A percentile compares a stretch with the other conserved stretches of the same genome.
These are phyloP conservation scores for Drosophila gaucha DNA, from an alignment of 2,888 invertebrate species.

Conservation along the genomic window DNA sequence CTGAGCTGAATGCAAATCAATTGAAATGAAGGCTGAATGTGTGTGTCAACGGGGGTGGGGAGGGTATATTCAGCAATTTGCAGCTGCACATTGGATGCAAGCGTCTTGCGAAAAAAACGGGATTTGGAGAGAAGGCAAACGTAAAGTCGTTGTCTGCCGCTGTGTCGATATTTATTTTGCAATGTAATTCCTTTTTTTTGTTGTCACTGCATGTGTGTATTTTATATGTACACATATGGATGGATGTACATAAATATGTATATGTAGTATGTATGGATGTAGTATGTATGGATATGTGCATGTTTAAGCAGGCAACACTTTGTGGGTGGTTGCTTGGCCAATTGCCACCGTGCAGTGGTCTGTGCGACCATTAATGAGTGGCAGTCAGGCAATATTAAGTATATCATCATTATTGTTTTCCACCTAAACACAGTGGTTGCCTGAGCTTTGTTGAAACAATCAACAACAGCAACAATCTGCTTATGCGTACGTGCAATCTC, in stretches of 20 bases:
- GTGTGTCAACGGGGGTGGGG: background rate
- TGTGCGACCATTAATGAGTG: slow-evolving; percentile 4
- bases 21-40: slow-evolving; percentile 10
- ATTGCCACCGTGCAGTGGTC: slow-evolving; percentile 47
- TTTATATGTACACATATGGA: too few relatives aligned
- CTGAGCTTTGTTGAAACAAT: slow-evolving; percentile 3
- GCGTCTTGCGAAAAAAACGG: slow-evolving; percentile 37
- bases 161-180: slow-evolving; percentile 43
- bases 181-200: slow-evolving; percentile 40
- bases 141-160: slow-evolving; percentile 17
- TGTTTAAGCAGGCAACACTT: slow-evolving; percentile 8
- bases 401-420: slow-evolving; percentile 9
- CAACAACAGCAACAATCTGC: slow-evolving; percentile 1
- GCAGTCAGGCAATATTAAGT: slow-evolving; percentile 5
- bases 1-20: slow-evolving; percentile 43
- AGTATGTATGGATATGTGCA: background rate
- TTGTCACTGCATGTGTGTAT: too few relatives aligned
- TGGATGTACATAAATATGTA: too few relatives aligned
- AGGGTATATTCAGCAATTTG: slow-evolving; percentile 33
- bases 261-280: too few relatives aligned
- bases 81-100: slow-evolving; percentile 38
- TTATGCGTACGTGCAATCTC: slow-evolving; percentile 54
- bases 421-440: background rate
- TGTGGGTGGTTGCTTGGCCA: slow-evolving; percentile 41
- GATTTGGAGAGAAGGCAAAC: slow-evolving; percentile 16